Base-by-base conservation (phyloP, 2,888 invertebrate species). In the Chrysomela aeneicollis region DNA sequence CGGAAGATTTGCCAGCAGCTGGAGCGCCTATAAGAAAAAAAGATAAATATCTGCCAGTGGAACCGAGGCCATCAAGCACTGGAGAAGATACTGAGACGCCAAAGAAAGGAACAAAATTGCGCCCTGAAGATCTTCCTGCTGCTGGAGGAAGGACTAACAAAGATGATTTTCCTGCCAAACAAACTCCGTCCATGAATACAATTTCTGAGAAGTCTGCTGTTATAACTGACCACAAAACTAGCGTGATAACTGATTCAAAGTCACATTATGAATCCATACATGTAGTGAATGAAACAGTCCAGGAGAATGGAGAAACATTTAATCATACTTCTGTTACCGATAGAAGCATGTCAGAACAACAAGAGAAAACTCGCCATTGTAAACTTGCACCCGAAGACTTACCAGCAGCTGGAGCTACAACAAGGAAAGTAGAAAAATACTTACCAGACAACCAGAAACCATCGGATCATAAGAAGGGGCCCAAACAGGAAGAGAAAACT, bases 101-200 rank as follows among this genome's bases (percentile, higher is more conserved):
- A 17, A 21, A 1, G 0, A 37, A 54, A n/a, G 32, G 1, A 1
- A 85, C 86, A 63, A 87, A 87, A 72, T 72, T 87, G 1, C 82
- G 79, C 70, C 84, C 87, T 3, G 82, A 84, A 4, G 87, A 61
- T 51, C 17, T 53, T 6, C 52, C 53, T 15, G 51, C 51, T 18
- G 52, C 61, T 61, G 61, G 57, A 15, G 19, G 19, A 10, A 53
- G 22, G 2, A 30, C 15, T 9, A 32, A 10, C 19, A 52, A 17
- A 52, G n/a, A 6, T 22, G 8, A 12, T 32, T 15, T 17, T 18
- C 32, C 51, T 1, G 51, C 60, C 22, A 49, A 26, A 32, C 15
- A 30, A 19, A 18, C 19, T 59, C 26, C 19, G 12, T 22, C 21
- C 19, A 17, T 1, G 1, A 21, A 58, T 21, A 49, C 47, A 18